Conservation (phyloP, 2,797 vertebrate genomes). For the Heliangelus exortis region DNA sequence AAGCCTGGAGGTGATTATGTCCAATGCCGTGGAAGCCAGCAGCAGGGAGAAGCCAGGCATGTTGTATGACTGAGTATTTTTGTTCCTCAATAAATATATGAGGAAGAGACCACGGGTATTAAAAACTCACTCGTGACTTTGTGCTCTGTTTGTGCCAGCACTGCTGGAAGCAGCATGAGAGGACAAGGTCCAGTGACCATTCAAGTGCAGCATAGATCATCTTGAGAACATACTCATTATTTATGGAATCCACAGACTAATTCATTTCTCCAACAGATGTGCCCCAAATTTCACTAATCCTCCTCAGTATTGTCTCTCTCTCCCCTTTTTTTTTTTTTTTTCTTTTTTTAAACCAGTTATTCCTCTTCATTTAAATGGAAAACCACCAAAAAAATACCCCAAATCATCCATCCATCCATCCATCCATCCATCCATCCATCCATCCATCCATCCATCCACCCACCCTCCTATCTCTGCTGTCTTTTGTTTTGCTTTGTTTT, state of each 20-base stretch:
- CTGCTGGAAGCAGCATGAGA: not conserved
- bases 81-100: not conserved
- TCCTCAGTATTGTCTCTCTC: conserved; percentile 3
- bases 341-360: not conserved
- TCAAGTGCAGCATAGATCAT: not conserved
- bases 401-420: not conserved
- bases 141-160: not conserved
- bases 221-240: conserved; percentile 38
- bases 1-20: not conserved
- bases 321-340: too few species aligned
- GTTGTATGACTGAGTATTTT: not conserved
- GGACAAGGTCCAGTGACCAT: not conserved
- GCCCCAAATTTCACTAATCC: conserved; percentile 70
- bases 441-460: not conserved
- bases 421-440: not conserved
- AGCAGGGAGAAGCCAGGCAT: not conserved
- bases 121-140: not conserved
- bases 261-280: conserved; percentile 61
- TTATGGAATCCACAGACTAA: conserved; percentile 41
- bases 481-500: conserved; percentile 40
- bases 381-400: not conserved
- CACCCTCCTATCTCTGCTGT: not conserved
- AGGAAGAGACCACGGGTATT: not conserved
- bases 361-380: conserved; percentile 52
- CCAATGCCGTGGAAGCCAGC: not conserved